Evolutionary conservation across 2,888 invertebrate species (phyloP).

Genomic region (Ennomos fuscantarius): DNA sequence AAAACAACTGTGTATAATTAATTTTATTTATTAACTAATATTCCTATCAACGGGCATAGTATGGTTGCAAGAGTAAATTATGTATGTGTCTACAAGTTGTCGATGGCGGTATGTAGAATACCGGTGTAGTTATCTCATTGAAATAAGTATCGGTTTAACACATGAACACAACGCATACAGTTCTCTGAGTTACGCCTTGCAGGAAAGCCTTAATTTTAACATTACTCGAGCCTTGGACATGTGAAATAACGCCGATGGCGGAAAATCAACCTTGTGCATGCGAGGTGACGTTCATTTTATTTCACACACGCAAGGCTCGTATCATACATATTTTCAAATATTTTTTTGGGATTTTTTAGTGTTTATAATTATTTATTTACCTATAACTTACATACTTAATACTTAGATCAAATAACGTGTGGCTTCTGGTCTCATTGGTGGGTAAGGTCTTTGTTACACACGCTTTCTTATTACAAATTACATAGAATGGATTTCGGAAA

Average conservation of each 20-base stretch:
- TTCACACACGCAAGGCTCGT: constrained; percentile 75
- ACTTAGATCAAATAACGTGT: constrained; percentile 82
- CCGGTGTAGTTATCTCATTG: constrained; percentile 37
- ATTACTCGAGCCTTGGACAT: constrained; percentile 66
- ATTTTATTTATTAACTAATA: constrained; percentile 84
- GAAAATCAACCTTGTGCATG: constrained; percentile 54
- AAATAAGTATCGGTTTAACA: constrained; percentile 27
- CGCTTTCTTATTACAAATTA: constrained; percentile 44
- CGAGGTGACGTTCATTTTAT: constrained; percentile 45
- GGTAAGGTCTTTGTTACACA: constrained; percentile 80
- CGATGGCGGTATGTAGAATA: constrained; percentile 57
- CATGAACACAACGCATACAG: constrained; percentile 53
- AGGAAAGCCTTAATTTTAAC: constrained; percentile 75
- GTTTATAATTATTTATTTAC: constrained; percentile 68
- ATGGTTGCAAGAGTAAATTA: constrained; percentile 82
- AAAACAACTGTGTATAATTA: constrained; percentile 69
- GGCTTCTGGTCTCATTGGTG: constrained; percentile 82
- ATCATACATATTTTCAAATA: constrained; percentile 61
- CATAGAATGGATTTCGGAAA: constrained; percentile 40
- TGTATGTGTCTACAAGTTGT: constrained; percentile 64
- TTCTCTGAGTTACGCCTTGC: constrained; percentile 59
- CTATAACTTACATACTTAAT: constrained; percentile 82
- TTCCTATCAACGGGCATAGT: constrained; percentile 81
- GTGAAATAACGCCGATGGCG: constrained; percentile 64
- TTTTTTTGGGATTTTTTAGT: constrained; percentile 65